phyloP scores from a whole-genome alignment of 2,888 invertebrate species.

The Lasioglossum pauxillum region DNA sequence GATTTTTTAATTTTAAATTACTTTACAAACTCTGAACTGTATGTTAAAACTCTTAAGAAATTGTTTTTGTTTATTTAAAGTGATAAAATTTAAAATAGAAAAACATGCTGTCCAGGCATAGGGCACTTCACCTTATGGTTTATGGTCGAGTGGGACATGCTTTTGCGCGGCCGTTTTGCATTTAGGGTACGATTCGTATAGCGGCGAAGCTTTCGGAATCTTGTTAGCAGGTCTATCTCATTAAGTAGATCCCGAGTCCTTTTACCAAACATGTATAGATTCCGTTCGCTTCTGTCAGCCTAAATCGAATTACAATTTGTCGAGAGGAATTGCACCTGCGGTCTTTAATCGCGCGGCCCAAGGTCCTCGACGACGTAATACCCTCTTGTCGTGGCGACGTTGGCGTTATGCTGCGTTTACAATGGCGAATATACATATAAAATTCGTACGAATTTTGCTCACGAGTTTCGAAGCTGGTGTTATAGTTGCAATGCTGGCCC shows the following conservation, averaged over 20 bases:
- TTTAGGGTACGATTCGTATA: background rate
- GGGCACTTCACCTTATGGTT: no score
- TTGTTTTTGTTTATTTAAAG: no score
- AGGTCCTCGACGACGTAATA: conserved; percentile 40
- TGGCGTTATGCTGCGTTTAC: background rate
- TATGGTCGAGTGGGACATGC: background rate
- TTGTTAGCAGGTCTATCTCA: conserved; percentile 35
- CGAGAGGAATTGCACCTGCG: conserved; percentile 23
- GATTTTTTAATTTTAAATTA: no score
- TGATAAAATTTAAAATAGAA: no score
- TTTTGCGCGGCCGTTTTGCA: background rate
- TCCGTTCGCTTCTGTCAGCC: background rate
- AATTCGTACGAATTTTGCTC: background rate
- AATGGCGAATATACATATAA: background rate
- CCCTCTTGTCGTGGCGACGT: background rate
- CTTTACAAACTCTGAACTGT: no score
- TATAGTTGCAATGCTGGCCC: background rate
- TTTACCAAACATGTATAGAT: background rate
- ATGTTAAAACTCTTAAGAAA: no score
- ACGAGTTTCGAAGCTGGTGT: background rate
- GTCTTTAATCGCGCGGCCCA: conserved; percentile 29
- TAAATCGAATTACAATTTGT: conserved; percentile 51
- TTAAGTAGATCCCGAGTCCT: conserved; percentile 11
- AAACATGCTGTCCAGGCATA: no score
- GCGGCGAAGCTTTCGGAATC: conserved; percentile 15